Evolutionary conservation across 1,140 invertebrate genomes (phyloP).

Genomic region (Branchinecta lindahli): DNA sequence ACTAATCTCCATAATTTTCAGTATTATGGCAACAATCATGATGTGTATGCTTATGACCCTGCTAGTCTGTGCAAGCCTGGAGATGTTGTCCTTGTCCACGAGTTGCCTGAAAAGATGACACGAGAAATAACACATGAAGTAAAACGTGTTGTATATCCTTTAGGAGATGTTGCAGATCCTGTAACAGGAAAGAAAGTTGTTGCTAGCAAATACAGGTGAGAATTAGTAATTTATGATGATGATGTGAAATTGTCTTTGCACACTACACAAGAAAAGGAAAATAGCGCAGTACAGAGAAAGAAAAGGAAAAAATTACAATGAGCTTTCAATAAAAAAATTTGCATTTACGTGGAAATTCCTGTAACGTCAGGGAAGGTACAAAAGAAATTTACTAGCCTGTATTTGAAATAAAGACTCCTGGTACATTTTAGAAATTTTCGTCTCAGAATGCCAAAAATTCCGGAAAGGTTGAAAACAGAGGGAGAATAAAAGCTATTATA

Average conservation of each 20-base stretch:
- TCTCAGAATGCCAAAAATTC: too few species aligned
- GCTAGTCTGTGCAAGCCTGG: constrained; percentile 56
- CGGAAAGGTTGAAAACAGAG: too few species aligned
- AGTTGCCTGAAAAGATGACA: constrained; percentile 50
- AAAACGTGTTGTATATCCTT: constrained; percentile 56
- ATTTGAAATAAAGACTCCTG: too few species aligned
- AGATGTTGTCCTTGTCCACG: constrained; percentile 59
- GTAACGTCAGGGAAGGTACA: too few species aligned
- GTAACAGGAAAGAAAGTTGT: constrained; percentile 62
- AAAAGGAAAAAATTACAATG: too few species aligned
- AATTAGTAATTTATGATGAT: constrained; percentile 13
- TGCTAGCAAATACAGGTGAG: constrained; percentile 44
- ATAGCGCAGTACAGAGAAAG: too few species aligned
- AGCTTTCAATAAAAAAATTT: too few species aligned
- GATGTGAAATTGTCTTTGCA: neutral
- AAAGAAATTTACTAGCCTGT: too few species aligned
- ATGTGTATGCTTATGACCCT: constrained; percentile 58
- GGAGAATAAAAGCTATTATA: too few species aligned
- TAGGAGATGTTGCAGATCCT: constrained; percentile 66
- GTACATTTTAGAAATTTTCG: too few species aligned
- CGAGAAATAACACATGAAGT: constrained; percentile 59
- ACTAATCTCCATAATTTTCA: constrained; percentile 32
- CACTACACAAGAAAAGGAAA: neutral
- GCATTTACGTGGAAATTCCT: too few species aligned
- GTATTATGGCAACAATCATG: constrained; percentile 57